Evolutionary conservation across 2,797 vertebrate species (phyloP), one percentile per base, ranked within the genome.

Genomic region (Leptodactylus fallax): DNA sequence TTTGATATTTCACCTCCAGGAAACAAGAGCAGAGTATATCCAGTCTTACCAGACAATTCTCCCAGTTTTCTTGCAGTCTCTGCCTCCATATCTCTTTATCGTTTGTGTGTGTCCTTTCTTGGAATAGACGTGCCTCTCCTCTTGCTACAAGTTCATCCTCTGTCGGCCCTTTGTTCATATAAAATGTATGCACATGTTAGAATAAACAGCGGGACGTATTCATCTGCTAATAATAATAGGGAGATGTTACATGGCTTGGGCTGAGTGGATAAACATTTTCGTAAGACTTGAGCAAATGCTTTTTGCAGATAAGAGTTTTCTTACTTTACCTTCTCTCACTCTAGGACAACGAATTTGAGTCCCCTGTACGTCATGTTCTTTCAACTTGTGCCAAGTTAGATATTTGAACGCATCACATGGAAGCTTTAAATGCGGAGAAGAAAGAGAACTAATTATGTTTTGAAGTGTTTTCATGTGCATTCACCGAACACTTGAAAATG

Each of bases 41-140:
- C 1, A 49, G 7, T 21, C 94, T 95, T 93, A 98, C 98, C 95
- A 91, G 90, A 92, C 96, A 98, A 91, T 98, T 97, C 92, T 99
- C 97, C 98, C 98, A 98, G 89, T 98, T 98, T 92, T 99, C 97
- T 84, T 97, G 96, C 63, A 97, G 93, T 89, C 96, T 95, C 79
- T 95, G 95, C 90, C 97, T 95, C 97, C 97, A 96, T 90, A 93
- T 95, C 89, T 95, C 95, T 86, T 93, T 92, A 86, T 95, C 95
- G 55, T 92, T 93, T 61, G 90, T 90, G 90, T 88, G 93, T 93
- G 92, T 94, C 90, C 93, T 94, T 89, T 87, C 90, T 87, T 58
- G 85, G 89, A 92, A 87, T 81, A 84, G 72, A 19, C 91, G 76
- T 25, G 92, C 90, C 91, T 91, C 92, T 77, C 90, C 93, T 91